Base-by-base conservation (phyloP, 2,797 vertebrate genomes). In the Acomys russatus region DNA sequence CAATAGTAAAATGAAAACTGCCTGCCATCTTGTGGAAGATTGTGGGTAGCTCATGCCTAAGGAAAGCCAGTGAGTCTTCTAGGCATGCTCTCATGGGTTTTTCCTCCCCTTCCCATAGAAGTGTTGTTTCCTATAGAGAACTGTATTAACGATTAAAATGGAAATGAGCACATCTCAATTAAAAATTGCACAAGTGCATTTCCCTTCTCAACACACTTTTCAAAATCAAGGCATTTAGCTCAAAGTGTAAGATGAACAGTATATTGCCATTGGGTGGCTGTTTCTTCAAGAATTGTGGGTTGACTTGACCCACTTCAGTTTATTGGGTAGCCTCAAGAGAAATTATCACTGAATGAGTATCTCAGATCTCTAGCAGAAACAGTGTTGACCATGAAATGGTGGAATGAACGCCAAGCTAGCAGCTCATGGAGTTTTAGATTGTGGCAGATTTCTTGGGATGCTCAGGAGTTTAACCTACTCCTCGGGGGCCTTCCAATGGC, bases 1-100 rank as follows among this genome's bases (percentile, higher is more conserved):
- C 56, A 96, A 94, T 93, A 97, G 95, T 71, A 82, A 95, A 84
- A 88, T 9, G 82, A 96, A 98, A 99, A 98, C 93, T 96, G 98
- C 96, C 99, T 99, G 99, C 99, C 99, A 99, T 99, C 99, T 99
- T 99, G 99, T 99, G 99, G 99, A 97, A 97, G 97, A 88, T 96
- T 49, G 33, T 73, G 56, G 35, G 97, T 98, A 98, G 93, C 94
- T 98, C 95, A 98, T 93, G 97, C 95, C 76, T 15, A 94, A 95
- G 66, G 23, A 93, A 49, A 92, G 4, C 0, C 6, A 10, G 6
- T 5, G 12, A 74, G 38, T 93, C 74, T 93, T 82, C 3, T 63
- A 92, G 73, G 1, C 35, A 12, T 38, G n/a, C 6, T 85, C 76
- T 96, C 35, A 93, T 35, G 0, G 23, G 54, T 11, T 49, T 59